Evolutionary conservation across 2,888 invertebrate genomes (phyloP).

Genomic region (Tillus elongatus): DNA sequence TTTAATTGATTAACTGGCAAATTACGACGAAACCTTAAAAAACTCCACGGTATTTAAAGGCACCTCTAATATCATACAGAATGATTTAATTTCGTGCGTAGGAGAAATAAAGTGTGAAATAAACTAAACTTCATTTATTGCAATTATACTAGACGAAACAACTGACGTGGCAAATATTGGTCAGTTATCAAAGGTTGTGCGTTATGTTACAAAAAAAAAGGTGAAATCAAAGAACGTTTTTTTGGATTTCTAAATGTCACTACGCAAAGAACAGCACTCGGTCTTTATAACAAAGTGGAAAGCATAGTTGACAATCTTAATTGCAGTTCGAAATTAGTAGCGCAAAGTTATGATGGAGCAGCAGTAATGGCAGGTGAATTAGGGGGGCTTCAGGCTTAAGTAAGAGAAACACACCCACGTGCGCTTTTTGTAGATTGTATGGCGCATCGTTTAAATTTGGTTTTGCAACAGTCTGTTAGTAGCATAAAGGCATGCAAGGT

Average conservation of each 20-base stretch:
- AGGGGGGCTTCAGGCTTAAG: slow-evolving; percentile 19
- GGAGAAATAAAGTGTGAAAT: slow-evolving; percentile 17
- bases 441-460: slow-evolving; percentile 4
- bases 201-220: slow-evolving; percentile 14
- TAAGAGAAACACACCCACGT: neutral
- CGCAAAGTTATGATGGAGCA: slow-evolving; percentile 29
- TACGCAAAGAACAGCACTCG: slow-evolving; percentile 19
- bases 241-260: slow-evolving; percentile 26
- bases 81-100: slow-evolving; percentile 19
- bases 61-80: slow-evolving; percentile 22
- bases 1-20: neutral
- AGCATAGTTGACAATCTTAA: slow-evolving; percentile 20
- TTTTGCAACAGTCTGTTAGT: neutral
- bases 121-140: slow-evolving; percentile 17
- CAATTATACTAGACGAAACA: slow-evolving; percentile 21
- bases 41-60: slow-evolving; percentile 15
- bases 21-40: slow-evolving; percentile 4
- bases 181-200: slow-evolving; percentile 20
- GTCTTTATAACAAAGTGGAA: slow-evolving; percentile 19
- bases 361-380: slow-evolving; percentile 22
- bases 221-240: slow-evolving; percentile 22
- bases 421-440: slow-evolving; percentile 1
- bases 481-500: slow-evolving; percentile 3
- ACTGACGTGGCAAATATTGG: slow-evolving; percentile 20
- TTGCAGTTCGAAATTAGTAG: slow-evolving; percentile 24